A percentile compares a stretch with the other conserved stretches of the same genome.
phyloP scores from a whole-genome alignment of 2,797 vertebrate species.

The Eulemur rubriventer region DNA sequence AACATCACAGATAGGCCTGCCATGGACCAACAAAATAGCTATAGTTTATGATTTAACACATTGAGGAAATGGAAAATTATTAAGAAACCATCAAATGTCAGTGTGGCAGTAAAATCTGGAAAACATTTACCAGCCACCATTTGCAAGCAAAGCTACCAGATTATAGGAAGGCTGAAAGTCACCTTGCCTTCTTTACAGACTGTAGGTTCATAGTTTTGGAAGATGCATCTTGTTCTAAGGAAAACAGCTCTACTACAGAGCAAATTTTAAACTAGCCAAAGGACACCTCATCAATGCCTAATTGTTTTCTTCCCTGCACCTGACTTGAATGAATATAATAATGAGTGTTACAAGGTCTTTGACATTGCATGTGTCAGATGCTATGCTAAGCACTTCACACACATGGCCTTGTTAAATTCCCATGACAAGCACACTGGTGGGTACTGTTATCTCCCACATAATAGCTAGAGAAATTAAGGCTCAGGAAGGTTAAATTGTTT shows the following conservation, averaged over 20 bases:
- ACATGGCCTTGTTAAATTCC: not conserved
- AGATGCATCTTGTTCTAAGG: not conserved
- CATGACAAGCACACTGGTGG: not conserved
- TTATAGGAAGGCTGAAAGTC: not conserved
- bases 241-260: not conserved
- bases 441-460: not conserved
- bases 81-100: conserved; percentile 71
- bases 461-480: not conserved
- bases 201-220: not conserved
- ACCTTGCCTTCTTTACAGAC: conserved; percentile 22
- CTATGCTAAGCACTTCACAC: not conserved
- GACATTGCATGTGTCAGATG: not conserved
- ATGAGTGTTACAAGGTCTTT: not conserved
- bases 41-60: conserved; percentile 68
- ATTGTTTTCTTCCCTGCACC: not conserved
- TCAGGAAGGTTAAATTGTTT: not conserved
- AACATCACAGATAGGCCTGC: conserved; percentile 74
- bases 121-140: conserved; percentile 54
- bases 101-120: conserved; percentile 46
- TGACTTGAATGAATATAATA: not conserved
- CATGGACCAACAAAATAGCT: conserved; percentile 69
- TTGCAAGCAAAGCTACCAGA: not conserved
- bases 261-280: not conserved
- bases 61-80: conserved; percentile 73
- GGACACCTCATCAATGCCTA: not conserved